Base-by-base conservation (phyloP, 2,113 vertebrate genomes). In the Nycticebus coucang region DNA sequence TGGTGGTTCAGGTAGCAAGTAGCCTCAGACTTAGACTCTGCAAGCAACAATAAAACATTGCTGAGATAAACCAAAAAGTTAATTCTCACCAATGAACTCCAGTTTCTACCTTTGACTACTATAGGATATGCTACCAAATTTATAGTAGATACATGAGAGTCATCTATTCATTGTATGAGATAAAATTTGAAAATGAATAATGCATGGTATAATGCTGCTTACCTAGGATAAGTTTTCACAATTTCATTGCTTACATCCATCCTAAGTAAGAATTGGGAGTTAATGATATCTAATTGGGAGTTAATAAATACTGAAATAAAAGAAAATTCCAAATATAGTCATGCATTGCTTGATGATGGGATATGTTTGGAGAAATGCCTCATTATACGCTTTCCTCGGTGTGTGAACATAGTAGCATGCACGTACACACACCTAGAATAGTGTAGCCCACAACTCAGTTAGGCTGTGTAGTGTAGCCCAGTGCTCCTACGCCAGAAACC, bases 261-360 rank as follows among this genome's bases (percentile, higher is more conserved):
- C 18, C 12, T 79, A 28, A 86, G n/a, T 79, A 71, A 92, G 55
- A 78, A 4, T 57, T 78, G n/a, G 26, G 45, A 50, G 45, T 57
- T 57, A 85, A n/a, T 87, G 21, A 19, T 62, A 80, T 75, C 30
- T 82, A 60, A 74, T 78, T 75, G 85, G 14, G 5, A 89, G 35
- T 66, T 78, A 92, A 41, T 66, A 81, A 88, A 89, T 57, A 83
- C 24, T 96, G 26, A 89, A 37, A 64, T 87, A 62, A 86, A 64
- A 75, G 10, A 77, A 15, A 72, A 69, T 9, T 93, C n/a, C 45
- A 66, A 91, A 45, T 78, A 53, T 5, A 50, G 41, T 30, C 26
- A 50, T 77, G 26, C 4, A 26, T 77, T 77, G 74, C 15, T 50
- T 30, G 50, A 30, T 50, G 41, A 50, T 9, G 15, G 26, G 30